These are phyloP conservation scores for Tolmerus cingulatus DNA, from an alignment of 2,888 invertebrate genomes.

Conservation along the genomic window DNA sequence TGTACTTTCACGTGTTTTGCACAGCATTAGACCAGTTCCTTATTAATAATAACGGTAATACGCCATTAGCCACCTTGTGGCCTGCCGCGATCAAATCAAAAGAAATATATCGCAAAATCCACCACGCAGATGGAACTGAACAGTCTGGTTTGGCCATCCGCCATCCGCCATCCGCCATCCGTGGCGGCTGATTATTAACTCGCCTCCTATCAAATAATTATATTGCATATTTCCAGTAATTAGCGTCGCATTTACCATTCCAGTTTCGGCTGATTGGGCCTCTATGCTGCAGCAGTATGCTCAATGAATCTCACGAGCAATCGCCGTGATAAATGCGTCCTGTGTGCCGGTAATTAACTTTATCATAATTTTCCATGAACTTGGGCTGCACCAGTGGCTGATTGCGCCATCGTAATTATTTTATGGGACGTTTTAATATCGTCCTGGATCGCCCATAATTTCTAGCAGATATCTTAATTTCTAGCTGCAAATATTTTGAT, in stretches of 20 bases:
- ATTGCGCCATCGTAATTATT: neutral
- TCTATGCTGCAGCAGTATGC: neutral
- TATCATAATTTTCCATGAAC: neutral
- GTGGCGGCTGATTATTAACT: neutral
- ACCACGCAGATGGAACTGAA: conserved; percentile 1
- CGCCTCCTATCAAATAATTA: conserved; percentile 1
- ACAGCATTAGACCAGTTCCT: neutral
- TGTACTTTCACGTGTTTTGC: neutral
- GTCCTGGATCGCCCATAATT: neutral
- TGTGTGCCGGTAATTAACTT: neutral
- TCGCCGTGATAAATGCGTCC: neutral
- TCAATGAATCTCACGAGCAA: neutral
- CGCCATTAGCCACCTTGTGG: neutral
- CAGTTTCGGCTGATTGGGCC: conserved; percentile 2
- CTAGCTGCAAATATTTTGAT: neutral
- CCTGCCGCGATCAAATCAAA: neutral
- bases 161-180: neutral
- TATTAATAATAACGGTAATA: neutral
- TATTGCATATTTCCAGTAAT: neutral
- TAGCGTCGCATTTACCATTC: neutral
- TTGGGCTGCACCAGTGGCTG: neutral
- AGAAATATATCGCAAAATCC: neutral
- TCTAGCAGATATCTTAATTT: neutral
- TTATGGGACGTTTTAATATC: neutral
- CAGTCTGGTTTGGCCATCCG: neutral